Percentiles rank a stretch among this genome's conserved stretches.
Evolutionary conservation across 1,140 invertebrate genomes (phyloP).

Genomic region (Temnothorax curvispinosus): DNA sequence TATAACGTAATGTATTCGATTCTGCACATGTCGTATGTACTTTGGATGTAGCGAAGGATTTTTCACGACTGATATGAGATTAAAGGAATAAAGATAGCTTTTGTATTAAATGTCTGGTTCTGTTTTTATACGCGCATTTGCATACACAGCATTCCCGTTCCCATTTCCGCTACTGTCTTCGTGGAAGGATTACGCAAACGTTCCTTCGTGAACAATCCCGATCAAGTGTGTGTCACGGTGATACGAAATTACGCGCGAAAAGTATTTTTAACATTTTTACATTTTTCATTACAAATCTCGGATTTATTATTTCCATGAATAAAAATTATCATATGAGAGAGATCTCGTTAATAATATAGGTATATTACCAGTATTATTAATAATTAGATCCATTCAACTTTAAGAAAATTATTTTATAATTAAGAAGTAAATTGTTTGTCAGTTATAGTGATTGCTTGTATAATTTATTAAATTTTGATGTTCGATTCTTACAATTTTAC

Average conservation of each 20-base stretch:
- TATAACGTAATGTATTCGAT: slow-evolving; percentile 77
- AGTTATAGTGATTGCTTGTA: too few relatives aligned
- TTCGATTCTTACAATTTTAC: background rate
- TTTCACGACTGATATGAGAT: slow-evolving; percentile 77
- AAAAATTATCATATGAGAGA: background rate
- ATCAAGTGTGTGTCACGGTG: background rate
- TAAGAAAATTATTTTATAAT: too few relatives aligned
- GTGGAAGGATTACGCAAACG: background rate
- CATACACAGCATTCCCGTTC: background rate
- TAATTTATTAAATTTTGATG: background rate
- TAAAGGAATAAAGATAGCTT: slow-evolving; percentile 77
- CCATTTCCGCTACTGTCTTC: background rate
- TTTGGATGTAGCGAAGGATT: slow-evolving; percentile 77
- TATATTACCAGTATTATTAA: too few relatives aligned
- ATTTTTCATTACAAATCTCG: background rate
- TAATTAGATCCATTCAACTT: too few relatives aligned
- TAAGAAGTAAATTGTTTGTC: too few relatives aligned
- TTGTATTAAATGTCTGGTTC: slow-evolving; percentile 65
- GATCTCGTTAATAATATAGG: too few relatives aligned
- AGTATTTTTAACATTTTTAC: background rate
- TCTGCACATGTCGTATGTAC: slow-evolving; percentile 76
- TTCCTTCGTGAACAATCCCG: background rate
- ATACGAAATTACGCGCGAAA: background rate
- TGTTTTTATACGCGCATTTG: background rate
- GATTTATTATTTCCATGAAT: background rate